These are phyloP conservation scores for Solenopsis fugax DNA, from an alignment of 1,140 invertebrate species.

Conservation along the genomic window DNA sequence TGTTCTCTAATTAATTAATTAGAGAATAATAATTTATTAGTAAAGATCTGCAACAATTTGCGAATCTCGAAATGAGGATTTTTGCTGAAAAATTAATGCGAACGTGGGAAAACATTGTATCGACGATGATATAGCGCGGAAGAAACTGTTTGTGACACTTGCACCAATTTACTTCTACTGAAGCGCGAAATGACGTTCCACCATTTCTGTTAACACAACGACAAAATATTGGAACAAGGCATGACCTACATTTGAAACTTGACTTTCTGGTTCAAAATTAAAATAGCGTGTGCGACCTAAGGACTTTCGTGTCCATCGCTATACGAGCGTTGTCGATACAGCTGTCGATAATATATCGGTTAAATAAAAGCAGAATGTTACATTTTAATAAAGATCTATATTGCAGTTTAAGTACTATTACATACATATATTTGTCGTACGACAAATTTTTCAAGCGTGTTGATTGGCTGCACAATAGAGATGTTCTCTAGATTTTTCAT, in stretches of 20 bases:
- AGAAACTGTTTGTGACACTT: constrained; percentile 40
- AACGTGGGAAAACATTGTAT: neutral
- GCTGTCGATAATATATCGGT: neutral
- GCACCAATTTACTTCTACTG: constrained; percentile 23
- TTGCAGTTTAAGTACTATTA: neutral
- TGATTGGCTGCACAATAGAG: no score
- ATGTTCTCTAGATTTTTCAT: no score
- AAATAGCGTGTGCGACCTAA: constrained; percentile 1
- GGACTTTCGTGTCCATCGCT: neutral
- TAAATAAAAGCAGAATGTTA: neutral
- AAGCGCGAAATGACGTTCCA: constrained; percentile 46
- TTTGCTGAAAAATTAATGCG: neutral
- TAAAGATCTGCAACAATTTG: neutral
- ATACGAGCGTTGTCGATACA: neutral
- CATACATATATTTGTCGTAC: no score
- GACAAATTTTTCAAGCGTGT: no score
- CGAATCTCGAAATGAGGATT: neutral
- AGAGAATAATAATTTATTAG: no score
- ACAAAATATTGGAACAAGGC: constrained; percentile 37
- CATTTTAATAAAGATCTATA: neutral
- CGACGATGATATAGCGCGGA: constrained; percentile 13
- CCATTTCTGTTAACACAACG: constrained; percentile 36
- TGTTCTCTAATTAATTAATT: constrained; percentile 29
- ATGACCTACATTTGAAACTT: constrained; percentile 43
- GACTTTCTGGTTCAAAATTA: constrained; percentile 42